Base-by-base conservation (phyloP, 1,140 invertebrate genomes). In the Berghia stephanieae region DNA sequence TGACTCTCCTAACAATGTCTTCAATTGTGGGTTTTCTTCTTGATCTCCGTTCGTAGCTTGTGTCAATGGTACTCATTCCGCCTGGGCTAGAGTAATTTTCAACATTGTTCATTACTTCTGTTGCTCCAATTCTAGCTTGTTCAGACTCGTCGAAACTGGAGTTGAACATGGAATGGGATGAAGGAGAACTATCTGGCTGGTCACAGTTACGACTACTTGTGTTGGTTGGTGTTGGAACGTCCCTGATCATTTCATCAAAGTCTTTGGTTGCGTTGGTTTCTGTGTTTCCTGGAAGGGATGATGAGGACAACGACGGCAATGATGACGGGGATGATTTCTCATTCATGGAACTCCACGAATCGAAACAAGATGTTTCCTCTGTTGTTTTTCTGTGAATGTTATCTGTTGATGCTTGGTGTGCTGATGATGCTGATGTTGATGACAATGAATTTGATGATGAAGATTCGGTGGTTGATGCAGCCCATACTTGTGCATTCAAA, bases 1-100 rank as follows among this genome's bases (percentile, higher is more conserved):
- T 81, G 74, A 87, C 85, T n/a, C 84, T 67, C 0, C 86, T 70
- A 0, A 87, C 84, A 27, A 87, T 87, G 79, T 86, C 86, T 52
- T 86, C 86, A 8, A 86, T 63, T 21, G 85, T 86, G 3, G 81
- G 86, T 76, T 87, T 87, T n/a, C 86, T 74, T 40, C 83, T 68
- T 18, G 82, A 83, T 66, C 79, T 72, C 57, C 83, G 80, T 66
- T 82, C 81, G 43, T 83, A 82, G 38, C 73, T 43, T 18, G 21
- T n/a, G 46, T 79, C 77, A 21, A 67, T 73, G 55, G 55, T 10
- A 24, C 34, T 42, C 24, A 42, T 52, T 49, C 36, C 60, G 49
- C 55, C 71, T 42, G 78, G 40, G 27, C 2, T 40, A 18, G n/a
- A n/a, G n/a, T 13, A 63, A 43, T 8, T 36, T 74, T 52, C 44